Percentiles rank a stretch among this genome's conserved stretches.
Conservation (phyloP, 2,797 vertebrate genomes). For the Sebastes nivosus region DNA sequence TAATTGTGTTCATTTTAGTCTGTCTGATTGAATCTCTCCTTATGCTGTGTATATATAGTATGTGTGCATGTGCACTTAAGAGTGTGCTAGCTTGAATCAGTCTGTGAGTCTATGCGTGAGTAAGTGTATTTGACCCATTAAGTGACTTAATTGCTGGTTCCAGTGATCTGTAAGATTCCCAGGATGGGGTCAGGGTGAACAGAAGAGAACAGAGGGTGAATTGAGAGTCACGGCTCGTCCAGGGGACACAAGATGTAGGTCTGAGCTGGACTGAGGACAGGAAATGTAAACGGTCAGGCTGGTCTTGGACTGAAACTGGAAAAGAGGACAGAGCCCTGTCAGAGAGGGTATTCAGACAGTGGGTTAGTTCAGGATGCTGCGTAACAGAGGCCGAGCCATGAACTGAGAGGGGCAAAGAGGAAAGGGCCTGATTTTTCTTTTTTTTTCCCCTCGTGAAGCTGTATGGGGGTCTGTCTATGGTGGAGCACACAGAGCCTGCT, state of each 20-base stretch:
- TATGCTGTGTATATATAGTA: not conserved
- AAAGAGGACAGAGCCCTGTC: slow-evolving; percentile 61
- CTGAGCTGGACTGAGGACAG: slow-evolving; percentile 48
- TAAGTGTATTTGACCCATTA: slow-evolving; percentile 50
- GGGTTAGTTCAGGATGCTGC: slow-evolving; percentile 59
- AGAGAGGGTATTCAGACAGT: slow-evolving; percentile 63
- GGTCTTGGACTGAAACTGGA: slow-evolving; percentile 42
- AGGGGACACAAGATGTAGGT: slow-evolving; percentile 38
- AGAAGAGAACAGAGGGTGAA: slow-evolving; percentile 53
- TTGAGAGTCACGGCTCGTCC: slow-evolving; percentile 44
- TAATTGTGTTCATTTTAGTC: not conserved
- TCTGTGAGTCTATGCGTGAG: slow-evolving; percentile 27
- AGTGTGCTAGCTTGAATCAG: slow-evolving; percentile 13
- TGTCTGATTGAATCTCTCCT: not conserved
- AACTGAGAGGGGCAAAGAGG: slow-evolving; percentile 51
- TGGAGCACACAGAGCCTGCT: slow-evolving; percentile 21
- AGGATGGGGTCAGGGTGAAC: slow-evolving; percentile 42
- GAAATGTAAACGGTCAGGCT: slow-evolving; percentile 44
- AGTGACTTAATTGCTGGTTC: slow-evolving; percentile 53
- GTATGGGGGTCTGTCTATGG: slow-evolving; percentile 39
- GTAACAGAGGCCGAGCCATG: slow-evolving; percentile 59
- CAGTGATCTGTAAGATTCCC: slow-evolving; percentile 49
- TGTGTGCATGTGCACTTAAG: not conserved
- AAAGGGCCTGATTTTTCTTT: slow-evolving; percentile 6
- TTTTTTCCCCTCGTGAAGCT: not conserved